phyloP scores from a whole-genome alignment of 2,113 vertebrate genomes.

The Dendropsophus ebraccatus region DNA sequence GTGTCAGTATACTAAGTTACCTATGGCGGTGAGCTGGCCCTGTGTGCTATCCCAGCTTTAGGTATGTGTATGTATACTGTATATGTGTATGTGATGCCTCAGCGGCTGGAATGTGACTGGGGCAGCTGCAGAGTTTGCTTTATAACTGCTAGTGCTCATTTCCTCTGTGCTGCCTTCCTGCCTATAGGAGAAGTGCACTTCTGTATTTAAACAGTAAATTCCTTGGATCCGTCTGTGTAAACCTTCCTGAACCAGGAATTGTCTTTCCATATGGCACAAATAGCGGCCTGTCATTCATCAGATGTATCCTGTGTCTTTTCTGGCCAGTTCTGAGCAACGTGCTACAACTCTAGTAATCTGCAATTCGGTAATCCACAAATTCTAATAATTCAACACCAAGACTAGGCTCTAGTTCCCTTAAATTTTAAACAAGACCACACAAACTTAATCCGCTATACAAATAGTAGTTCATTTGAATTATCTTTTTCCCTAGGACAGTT shows the following conservation, averaged over 20 bases:
- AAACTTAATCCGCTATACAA: no score
- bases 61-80: no score
- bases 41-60: not conserved
- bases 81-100: slow-evolving; percentile 30
- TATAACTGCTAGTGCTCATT: not conserved
- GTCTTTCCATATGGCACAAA: not conserved
- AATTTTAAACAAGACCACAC: no score
- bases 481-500: no score
- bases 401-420: no score
- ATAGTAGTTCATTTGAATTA: no score
- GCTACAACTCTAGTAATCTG: no score
- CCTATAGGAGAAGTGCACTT: not conserved
- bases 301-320: not conserved
- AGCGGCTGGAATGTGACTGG: slow-evolving; percentile 13
- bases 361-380: no score
- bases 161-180: slow-evolving; percentile 34
- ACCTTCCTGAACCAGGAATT: not conserved
- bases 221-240: not conserved
- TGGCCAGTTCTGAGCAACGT: no score
- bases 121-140: not conserved
- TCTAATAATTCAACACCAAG: no score
- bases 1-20: not conserved
- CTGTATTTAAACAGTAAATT: not conserved
- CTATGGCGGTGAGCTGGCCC: not conserved
- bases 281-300: not conserved